A percentile compares a stretch with the other conserved stretches of the same genome.
phyloP scores from a whole-genome alignment of 2,888 invertebrate genomes.

The Hirudinaria manillensis region DNA sequence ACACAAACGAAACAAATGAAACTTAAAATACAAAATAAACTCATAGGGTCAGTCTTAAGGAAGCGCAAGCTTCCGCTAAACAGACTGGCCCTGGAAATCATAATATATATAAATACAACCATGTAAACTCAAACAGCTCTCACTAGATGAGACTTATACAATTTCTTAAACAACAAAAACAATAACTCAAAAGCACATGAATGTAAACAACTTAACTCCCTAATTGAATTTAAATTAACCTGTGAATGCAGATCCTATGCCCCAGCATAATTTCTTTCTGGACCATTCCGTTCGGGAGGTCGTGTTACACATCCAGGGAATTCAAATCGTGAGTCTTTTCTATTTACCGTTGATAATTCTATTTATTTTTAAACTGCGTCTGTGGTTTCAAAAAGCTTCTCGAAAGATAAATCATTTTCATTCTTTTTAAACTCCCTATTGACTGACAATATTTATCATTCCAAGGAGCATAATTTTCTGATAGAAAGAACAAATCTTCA shows the following conservation, averaged over 20 bases:
- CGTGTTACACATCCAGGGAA: background rate
- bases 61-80: too few relatives aligned
- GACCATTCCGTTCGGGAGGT: background rate
- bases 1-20: too few relatives aligned
- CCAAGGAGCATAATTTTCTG: conserved; percentile 15
- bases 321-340: conserved; percentile 3
- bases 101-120: too few relatives aligned
- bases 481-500: conserved; percentile 5
- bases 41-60: too few relatives aligned
- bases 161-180: too few relatives aligned
- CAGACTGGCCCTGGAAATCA: too few relatives aligned
- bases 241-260: background rate
- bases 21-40: too few relatives aligned
- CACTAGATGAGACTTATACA: too few relatives aligned
- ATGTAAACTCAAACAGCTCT: too few relatives aligned
- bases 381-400: background rate
- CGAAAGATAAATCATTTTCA: background rate
- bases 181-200: too few relatives aligned
- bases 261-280: background rate
- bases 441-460: background rate
- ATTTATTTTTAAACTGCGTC: background rate
- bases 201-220: too few relatives aligned
- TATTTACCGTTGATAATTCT: background rate
- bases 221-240: too few relatives aligned
- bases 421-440: background rate